Percentiles rank a stretch among this genome's conserved stretches.
Evolutionary conservation across 2,113 vertebrate genomes (phyloP).

Genomic region (Pachypanchax playfairii): DNA sequence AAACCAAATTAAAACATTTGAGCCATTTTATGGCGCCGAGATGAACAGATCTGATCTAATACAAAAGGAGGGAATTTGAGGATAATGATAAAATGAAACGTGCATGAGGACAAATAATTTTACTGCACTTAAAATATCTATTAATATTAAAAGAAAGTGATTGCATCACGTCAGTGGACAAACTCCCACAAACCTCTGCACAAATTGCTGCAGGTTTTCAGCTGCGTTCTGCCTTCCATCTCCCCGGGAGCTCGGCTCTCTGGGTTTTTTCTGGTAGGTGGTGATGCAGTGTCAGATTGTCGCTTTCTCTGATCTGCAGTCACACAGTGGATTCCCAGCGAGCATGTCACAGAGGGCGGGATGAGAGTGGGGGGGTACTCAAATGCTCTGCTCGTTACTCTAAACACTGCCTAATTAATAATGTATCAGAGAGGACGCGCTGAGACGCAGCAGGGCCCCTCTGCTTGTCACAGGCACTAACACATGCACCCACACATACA

Average conservation of each 20-base stretch:
- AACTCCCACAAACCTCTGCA: constrained; percentile 5
- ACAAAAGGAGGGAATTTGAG: too few relatives aligned
- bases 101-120: too few relatives aligned
- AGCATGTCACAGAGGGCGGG: constrained; percentile 66
- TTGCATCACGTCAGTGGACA: constrained; percentile 18
- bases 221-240: constrained; percentile 56
- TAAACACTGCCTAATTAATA: constrained; percentile 82
- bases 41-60: too few relatives aligned
- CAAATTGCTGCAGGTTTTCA: constrained; percentile 27
- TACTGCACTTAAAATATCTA: too few relatives aligned
- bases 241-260: constrained; percentile 44
- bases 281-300: constrained; percentile 62
- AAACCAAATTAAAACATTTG: too few relatives aligned
- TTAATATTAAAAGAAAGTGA: neutral
- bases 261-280: constrained; percentile 58
- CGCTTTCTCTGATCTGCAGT: constrained; percentile 72
- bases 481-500: constrained; percentile 37
- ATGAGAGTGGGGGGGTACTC: constrained; percentile 50
- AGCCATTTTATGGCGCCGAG: too few relatives aligned
- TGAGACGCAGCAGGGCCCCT: constrained; percentile 67
- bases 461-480: constrained; percentile 61
- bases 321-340: constrained; percentile 66
- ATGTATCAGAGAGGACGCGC: constrained; percentile 77
- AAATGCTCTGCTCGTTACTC: constrained; percentile 79
- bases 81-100: too few relatives aligned